phyloP scores from a whole-genome alignment of 2,113 vertebrate species.

The Nibea albiflora region DNA sequence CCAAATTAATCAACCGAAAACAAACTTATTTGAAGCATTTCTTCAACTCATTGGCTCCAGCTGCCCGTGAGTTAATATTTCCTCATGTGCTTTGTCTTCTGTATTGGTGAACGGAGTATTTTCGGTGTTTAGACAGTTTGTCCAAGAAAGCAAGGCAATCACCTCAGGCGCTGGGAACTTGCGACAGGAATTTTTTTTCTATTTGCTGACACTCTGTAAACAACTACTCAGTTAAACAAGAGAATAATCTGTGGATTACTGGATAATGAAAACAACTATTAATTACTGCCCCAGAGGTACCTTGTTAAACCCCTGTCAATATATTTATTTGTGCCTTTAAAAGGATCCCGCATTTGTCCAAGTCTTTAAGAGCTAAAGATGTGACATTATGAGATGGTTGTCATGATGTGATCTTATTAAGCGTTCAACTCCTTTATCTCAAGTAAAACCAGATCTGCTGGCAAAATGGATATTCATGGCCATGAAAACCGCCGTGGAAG shows the following conservation, averaged over 20 bases:
- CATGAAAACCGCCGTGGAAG: neutral
- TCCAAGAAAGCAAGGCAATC: neutral
- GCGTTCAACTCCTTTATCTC: neutral
- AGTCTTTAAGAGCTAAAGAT: neutral
- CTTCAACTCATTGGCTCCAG: neutral
- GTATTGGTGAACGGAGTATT: neutral
- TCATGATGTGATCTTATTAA: neutral
- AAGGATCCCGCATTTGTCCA: neutral
- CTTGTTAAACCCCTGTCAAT: neutral
- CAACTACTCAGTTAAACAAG: neutral
- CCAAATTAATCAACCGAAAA: neutral
- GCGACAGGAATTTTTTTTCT: neutral
- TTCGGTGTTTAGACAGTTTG: neutral
- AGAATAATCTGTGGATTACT: neutral
- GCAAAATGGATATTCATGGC: conserved; percentile 16
- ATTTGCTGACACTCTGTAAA: neutral
- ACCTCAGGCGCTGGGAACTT: neutral
- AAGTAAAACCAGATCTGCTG: conserved; percentile 2
- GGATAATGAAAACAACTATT: neutral
- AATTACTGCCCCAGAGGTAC: neutral
- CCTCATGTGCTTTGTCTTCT: neutral
- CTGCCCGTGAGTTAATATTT: neutral
- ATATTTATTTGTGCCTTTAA: neutral
- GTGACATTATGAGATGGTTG: neutral
- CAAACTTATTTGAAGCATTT: neutral